Evolutionary conservation across 53 echinoderm and acorn worm species (phyloP).

Genomic region (Patiria pectinifera): DNA sequence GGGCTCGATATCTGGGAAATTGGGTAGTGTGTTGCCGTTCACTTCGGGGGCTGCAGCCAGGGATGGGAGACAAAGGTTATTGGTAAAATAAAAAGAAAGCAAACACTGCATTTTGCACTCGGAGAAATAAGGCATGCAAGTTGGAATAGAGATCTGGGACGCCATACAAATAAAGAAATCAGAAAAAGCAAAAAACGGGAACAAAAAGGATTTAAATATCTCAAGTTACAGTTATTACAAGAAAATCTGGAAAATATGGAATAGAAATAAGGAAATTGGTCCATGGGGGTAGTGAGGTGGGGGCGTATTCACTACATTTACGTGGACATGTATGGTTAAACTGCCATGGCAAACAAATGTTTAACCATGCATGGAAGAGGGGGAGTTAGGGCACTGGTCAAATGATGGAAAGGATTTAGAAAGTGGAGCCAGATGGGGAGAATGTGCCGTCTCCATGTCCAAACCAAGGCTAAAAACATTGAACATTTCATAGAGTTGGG

Average conservation of each 20-base stretch:
- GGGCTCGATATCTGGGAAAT: conserved; percentile 77
- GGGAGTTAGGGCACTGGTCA: not conserved
- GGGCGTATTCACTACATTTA: too few relatives aligned
- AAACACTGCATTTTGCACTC: not conserved
- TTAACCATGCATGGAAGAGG: not conserved
- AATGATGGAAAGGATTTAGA: not conserved
- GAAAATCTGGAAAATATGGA: not conserved
- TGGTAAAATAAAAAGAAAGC: not conserved
- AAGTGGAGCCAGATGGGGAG: too few relatives aligned
- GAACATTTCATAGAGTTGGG: too few relatives aligned
- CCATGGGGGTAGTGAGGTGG: too few relatives aligned
- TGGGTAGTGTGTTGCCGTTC: conserved; percentile 66
- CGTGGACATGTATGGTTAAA: too few relatives aligned
- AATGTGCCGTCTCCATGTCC: too few relatives aligned
- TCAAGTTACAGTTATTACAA: not conserved
- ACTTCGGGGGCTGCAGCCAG: conserved; percentile 55
- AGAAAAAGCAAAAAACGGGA: not conserved
- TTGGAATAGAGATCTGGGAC: not conserved
- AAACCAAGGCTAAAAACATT: too few relatives aligned
- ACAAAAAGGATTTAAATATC: not conserved
- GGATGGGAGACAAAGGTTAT: not conserved
- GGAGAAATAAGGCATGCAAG: not conserved
- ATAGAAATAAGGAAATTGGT: not conserved
- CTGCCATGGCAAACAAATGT: too few relatives aligned
- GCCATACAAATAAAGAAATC: not conserved